phyloP scores from a whole-genome alignment of 2,797 vertebrate genomes.

The Leptodactylus fallax region DNA sequence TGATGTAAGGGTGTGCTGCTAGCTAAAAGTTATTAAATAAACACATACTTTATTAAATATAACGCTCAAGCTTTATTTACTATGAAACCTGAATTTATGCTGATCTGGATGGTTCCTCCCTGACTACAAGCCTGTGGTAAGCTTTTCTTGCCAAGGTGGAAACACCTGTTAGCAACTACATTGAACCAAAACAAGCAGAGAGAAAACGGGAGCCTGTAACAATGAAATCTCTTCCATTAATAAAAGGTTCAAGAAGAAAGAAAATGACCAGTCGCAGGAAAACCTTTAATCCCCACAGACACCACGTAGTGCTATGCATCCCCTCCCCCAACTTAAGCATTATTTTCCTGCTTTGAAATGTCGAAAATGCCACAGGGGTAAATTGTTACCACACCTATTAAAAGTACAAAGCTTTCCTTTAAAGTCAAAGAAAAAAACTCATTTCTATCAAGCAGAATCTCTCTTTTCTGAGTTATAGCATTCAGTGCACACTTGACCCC shows the following conservation, averaged over 20 bases:
- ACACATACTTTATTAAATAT: constrained; percentile 3
- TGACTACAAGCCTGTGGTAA: not conserved
- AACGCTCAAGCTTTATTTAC: constrained; percentile 6
- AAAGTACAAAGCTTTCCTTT: constrained; percentile 58
- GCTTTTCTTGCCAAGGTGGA: not conserved
- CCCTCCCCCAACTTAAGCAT: constrained; percentile 40
- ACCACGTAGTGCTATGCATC: constrained; percentile 29
- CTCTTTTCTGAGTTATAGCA: constrained; percentile 71
- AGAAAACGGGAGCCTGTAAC: constrained; percentile 25
- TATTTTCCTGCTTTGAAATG: constrained; percentile 57
- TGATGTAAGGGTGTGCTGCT: not conserved
- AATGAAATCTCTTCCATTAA: constrained; percentile 23
- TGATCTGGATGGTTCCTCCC: not conserved
- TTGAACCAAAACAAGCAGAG: constrained; percentile 13
- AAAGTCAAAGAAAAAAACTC: constrained; percentile 46
- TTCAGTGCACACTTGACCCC: constrained; percentile 78
- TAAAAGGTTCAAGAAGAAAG: constrained; percentile 45
- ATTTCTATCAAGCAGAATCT: constrained; percentile 74
- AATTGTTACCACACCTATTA: constrained; percentile 62
- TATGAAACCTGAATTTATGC: not conserved
- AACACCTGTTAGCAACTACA: constrained; percentile 48
- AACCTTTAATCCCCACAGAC: constrained; percentile 24
- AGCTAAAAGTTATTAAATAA: not conserved
- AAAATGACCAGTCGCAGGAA: constrained; percentile 24
- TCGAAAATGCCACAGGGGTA: constrained; percentile 29